A percentile compares a stretch with the other conserved stretches of the same genome.
Conservation (phyloP, 2,113 vertebrate genomes). For the Notarius lentiginosus region DNA sequence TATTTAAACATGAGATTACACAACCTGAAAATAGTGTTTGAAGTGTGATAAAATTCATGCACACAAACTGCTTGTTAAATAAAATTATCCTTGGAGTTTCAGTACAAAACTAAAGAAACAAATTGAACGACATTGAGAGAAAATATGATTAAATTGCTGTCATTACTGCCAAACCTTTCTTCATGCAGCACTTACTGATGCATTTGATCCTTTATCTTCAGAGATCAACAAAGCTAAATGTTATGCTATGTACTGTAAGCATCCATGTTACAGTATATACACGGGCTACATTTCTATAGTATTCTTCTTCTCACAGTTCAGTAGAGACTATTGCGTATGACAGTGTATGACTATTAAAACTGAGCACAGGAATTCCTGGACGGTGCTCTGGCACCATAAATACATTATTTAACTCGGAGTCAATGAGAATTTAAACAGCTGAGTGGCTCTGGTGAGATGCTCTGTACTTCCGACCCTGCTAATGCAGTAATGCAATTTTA, state of each 20-base stretch:
- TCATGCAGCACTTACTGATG: background rate
- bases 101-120: background rate
- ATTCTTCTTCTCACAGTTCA: too few species aligned
- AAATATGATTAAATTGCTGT: background rate
- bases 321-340: background rate
- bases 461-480: background rate
- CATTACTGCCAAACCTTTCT: background rate
- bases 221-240: background rate
- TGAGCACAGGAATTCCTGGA: background rate
- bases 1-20: background rate
- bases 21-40: background rate
- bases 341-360: background rate
- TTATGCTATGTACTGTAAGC: background rate
- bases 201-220: background rate
- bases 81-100: background rate
- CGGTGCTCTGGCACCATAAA: background rate
- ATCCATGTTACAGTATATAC: background rate
- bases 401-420: constrained; percentile 6
- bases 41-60: background rate
- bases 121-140: background rate
- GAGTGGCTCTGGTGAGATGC: background rate
- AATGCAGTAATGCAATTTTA: constrained; percentile 32
- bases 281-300: background rate
- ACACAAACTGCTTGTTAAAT: background rate
- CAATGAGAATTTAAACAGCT: background rate